Evolutionary conservation across 2,888 invertebrate species (phyloP), one percentile per base, ranked within the genome.

Genomic region (Drosophila seclusa): DNA sequence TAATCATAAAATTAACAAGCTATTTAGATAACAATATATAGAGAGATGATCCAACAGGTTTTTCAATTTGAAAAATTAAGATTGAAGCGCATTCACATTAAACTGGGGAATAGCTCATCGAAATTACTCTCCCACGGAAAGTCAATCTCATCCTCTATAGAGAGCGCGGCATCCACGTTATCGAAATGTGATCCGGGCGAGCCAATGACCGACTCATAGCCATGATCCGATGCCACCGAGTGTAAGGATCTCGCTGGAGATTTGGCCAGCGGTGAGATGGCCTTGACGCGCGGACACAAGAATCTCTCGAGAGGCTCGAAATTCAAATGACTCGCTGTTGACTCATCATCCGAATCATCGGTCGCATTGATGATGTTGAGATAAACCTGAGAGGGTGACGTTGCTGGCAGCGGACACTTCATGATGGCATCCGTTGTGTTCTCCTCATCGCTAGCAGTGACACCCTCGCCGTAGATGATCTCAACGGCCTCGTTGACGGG

Each of bases 61-160:
- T 82, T 84, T 75, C 78, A 80, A 77, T 80, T 80, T 80, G 76
- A 80, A 82, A 81, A 83, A 76, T 53, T 10, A 45, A 53, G 52
- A 42, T 54, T 42, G 45, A 27, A 48, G 6, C 5, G 49, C 53
- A 42, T 18, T 81, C 94, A 96, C 62, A 95, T 94, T 89, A 97
- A 93, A 73, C 95, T 95, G 42, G 97, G 97, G 93, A 97, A 97
- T 82, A 97, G 93, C 93, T 97, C 96, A 73, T 96, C 95, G 86
- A 97, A 95, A 83, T 95, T 95, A 90, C 95, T 95, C 90, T 96
- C 95, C 96, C 96, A 96, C 87, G 95, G 94, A 90, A 96, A 96
- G 90, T 95, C 55, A 24, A 40, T 91, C 11, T 90, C 91, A 24
- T 80, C 84, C 1, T 82, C 80, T 0, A 57, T 55, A 42, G 75